Evolutionary conservation across 2,113 vertebrate genomes (phyloP), one percentile per base, ranked within the genome.

Genomic region (Lichenostomus cassidix): DNA sequence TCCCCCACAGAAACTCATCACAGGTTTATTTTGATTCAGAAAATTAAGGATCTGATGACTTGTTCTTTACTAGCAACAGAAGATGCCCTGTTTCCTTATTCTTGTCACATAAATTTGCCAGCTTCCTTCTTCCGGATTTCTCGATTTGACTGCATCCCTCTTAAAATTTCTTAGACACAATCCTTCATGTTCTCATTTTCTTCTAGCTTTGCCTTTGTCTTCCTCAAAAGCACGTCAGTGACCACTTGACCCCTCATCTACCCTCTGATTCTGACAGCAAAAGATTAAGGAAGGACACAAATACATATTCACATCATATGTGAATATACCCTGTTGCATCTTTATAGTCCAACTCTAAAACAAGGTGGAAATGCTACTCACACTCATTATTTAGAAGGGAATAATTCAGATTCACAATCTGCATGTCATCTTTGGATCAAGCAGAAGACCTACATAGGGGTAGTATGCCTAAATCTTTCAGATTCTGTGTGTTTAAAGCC

Each of bases 391-490:
- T 28, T 49, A 49, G n/a, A 75, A 70, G 8, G 10, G 22, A 64
- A 50, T n/a, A 7, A 18, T 49, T 68, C 44, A 41, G 53, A 69
- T 25, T 31, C 53, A 41, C 59, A 79, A 50, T 28, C 14, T 27
- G 58, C 1, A 0, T 8, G 13, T 25, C 23, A 29, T 11, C 29
- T 47, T 68, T 0, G 0, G 21, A 47, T n/a, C 35, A 68, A 27
- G 5, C 15, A 20, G 7, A 73, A 64, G 44, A 63, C 29, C 14
- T 23, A 3, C 25, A 9, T 0, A 33, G 5, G 5, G 15, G 10
- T 5, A 42, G 35, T 23, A 20, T 9, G 14, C 42, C 64, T 55
- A 21, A 55, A 75, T 33, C 52, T 60, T 75, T 33, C 52, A 47
- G 10, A 44, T 42, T 52, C 23, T 50, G 9, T 47, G 11, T 5